Percentiles rank a stretch among this genome's conserved stretches.
Evolutionary conservation across 2,888 invertebrate genomes (phyloP).

Genomic region (Rhamnusium bicolor): DNA sequence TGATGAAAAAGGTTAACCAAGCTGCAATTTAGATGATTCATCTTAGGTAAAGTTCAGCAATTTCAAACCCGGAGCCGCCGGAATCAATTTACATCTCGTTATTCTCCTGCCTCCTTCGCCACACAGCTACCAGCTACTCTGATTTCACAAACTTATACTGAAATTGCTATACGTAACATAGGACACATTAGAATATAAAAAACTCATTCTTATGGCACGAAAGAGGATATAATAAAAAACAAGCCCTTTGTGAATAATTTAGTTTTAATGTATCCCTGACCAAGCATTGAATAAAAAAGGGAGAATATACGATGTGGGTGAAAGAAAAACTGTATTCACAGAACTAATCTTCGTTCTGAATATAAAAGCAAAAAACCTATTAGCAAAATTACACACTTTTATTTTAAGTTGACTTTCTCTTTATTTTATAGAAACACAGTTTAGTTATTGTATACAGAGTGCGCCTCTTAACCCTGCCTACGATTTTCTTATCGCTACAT

Average conservation of each 20-base stretch:
- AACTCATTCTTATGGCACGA: background rate
- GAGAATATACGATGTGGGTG: background rate
- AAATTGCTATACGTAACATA: conserved; percentile 16
- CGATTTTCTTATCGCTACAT: no score
- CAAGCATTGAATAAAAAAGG: background rate
- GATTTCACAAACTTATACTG: conserved; percentile 49
- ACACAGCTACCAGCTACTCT: conserved; percentile 38
- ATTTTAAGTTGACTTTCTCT: no score
- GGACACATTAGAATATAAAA: conserved; percentile 29
- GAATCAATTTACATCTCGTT: conserved; percentile 71
- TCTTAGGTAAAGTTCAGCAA: conserved; percentile 70
- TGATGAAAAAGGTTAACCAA: conserved; percentile 63
- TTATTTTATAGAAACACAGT: no score
- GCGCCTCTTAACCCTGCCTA: no score
- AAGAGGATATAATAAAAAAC: background rate
- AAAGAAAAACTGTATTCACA: background rate
- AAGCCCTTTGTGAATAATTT: conserved; percentile 4
- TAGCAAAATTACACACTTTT: background rate
- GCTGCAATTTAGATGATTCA: conserved; percentile 68
- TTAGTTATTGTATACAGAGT: no score
- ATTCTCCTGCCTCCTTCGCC: conserved; percentile 61
- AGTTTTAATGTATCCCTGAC: conserved; percentile 5
- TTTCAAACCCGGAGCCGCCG: conserved; percentile 67
- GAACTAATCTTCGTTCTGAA: background rate
- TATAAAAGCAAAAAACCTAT: background rate